Conservation (phyloP, 2,113 vertebrate species). For the Sisor rabdophorus region DNA sequence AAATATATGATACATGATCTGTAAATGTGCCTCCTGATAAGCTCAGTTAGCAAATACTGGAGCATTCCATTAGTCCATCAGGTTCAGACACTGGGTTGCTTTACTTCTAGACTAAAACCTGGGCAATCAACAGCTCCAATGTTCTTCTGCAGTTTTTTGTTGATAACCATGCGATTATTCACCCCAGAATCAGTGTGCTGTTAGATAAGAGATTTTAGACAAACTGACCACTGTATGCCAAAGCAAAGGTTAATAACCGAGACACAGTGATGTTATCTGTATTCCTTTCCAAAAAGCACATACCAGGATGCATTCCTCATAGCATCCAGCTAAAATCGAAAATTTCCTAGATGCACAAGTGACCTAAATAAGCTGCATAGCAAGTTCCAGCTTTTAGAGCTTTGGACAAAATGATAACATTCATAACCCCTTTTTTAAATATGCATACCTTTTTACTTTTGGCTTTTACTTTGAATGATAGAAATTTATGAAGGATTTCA, state of each 20-base stretch:
- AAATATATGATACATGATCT: too few species aligned
- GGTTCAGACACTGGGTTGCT: too few species aligned
- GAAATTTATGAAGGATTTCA: neutral
- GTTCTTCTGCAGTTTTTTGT: neutral
- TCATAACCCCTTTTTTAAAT: neutral
- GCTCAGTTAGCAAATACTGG: too few species aligned
- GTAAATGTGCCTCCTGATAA: too few species aligned
- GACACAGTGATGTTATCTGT: constrained; percentile 18
- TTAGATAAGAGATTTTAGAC: constrained; percentile 19
- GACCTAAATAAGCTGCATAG: neutral
- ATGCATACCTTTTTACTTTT: neutral
- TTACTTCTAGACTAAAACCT: neutral
- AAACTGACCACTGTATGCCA: constrained; percentile 17
- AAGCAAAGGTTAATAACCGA: constrained; percentile 20
- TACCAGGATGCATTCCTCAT: constrained; percentile 6
- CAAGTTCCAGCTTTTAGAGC: neutral
- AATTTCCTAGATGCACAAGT: neutral
- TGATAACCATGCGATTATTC: constrained; percentile 14
- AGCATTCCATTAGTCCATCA: too few species aligned
- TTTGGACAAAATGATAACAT: neutral
- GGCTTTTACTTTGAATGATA: neutral
- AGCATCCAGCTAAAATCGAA: neutral
- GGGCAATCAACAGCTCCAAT: neutral
- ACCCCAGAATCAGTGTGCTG: neutral
- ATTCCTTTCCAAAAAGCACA: neutral